Conservation (phyloP, 2,797 vertebrate genomes). For the Catamblyrhynchus diadema region DNA sequence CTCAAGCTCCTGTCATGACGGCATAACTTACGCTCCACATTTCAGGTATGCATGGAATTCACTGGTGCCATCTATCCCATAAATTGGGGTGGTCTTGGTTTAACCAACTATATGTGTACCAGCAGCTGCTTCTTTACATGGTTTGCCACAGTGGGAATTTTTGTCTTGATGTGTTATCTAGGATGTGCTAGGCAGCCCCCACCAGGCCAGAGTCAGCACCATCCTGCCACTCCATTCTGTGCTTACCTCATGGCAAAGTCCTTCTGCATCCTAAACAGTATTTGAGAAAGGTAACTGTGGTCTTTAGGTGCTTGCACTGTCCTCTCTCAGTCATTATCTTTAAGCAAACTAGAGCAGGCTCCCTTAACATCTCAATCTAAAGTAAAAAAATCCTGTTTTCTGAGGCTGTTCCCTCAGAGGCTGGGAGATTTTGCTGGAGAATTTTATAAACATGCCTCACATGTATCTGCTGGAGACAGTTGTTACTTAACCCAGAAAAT, state of each 20-base stretch:
- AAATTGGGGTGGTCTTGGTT: background rate
- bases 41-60: background rate
- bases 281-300: background rate
- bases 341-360: background rate
- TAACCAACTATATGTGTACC: background rate
- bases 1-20: background rate
- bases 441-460: background rate
- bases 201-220: background rate
- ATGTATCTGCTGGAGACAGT: background rate
- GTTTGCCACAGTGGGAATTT: background rate
- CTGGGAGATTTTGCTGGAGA: background rate
- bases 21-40: background rate
- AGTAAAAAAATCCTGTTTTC: background rate
- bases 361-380: background rate
- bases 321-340: background rate
- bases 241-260: background rate
- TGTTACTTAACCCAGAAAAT: background rate
- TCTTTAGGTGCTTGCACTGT: background rate
- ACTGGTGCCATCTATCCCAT: background rate
- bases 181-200: background rate
- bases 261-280: background rate
- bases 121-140: fast-evolving
- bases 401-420: background rate
- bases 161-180: background rate
- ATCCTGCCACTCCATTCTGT: background rate